Percentiles rank a stretch among this genome's conserved stretches.
These are phyloP conservation scores for Amphipyra tragopoginis DNA, from an alignment of 2,888 invertebrate species.

Conservation along the genomic window DNA sequence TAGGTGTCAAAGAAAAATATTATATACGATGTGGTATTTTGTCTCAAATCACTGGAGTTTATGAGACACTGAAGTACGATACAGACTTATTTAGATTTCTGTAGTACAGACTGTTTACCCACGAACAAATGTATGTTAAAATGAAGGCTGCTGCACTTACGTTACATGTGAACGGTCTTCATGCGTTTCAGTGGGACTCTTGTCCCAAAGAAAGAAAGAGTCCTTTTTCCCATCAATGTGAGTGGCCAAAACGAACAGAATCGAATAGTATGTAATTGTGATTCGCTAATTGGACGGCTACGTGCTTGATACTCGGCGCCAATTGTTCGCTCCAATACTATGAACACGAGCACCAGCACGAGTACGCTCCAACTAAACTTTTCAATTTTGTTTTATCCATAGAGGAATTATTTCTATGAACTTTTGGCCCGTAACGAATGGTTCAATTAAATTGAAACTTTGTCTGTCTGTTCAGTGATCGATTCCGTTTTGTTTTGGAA, in stretches of 20 bases:
- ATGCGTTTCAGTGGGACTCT: too few relatives aligned
- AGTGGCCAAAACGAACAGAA: neutral
- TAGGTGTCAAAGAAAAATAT: too few relatives aligned
- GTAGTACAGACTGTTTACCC: too few relatives aligned
- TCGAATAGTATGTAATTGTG: neutral
- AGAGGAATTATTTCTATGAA: slow-evolving; percentile 43
- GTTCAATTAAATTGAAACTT: slow-evolving; percentile 57
- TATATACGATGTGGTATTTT: too few relatives aligned
- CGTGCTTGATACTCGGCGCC: neutral
- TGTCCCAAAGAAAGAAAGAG: neutral
- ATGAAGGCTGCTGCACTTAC: too few relatives aligned
- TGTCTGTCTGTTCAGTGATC: slow-evolving; percentile 50
- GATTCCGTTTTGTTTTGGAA: slow-evolving; percentile 51
- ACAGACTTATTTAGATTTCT: too few relatives aligned
- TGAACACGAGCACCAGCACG: neutral
- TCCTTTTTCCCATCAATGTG: neutral
- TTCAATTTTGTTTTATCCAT: slow-evolving; percentile 34
- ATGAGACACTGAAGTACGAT: too few relatives aligned
- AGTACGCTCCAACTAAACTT: slow-evolving; percentile 28
- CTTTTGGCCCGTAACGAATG: slow-evolving; percentile 42
- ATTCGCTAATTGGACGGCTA: neutral
- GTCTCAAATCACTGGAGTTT: too few relatives aligned
- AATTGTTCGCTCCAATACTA: slow-evolving; percentile 6
- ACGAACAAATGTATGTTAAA: neutral
- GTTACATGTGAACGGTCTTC: too few relatives aligned